Base-by-base conservation (phyloP, 2,888 invertebrate genomes). In the Micoletzkya japonica region DNA sequence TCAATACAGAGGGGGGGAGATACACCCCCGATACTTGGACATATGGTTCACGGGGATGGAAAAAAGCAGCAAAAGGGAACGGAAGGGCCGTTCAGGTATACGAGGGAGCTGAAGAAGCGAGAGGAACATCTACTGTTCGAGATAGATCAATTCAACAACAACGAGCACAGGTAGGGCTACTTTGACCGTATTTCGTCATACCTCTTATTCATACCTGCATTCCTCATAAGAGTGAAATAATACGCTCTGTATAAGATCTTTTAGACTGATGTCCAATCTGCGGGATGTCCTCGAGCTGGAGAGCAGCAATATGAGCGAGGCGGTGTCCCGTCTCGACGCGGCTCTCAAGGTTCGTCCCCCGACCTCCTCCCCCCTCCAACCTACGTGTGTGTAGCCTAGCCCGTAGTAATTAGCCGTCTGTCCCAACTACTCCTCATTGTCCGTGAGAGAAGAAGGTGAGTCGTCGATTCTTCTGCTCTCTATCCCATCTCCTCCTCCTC, bases 241-340 rank as follows among this genome's bases (percentile, higher is more conserved):
- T n/a, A n/a, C n/a, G n/a, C n/a, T n/a, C n/a, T 7, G 32, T 10
- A 36, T 20, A 37, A 3, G 2, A 6, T 1, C 3, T 49, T 34
- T 10, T 10, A 66, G 64, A 24, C 60, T 81, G 24, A 81, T 85
- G 82, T 91, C 91, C 70, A 91, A 92, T 77, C 89, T 95, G 66
- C 94, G 94, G 88, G 94, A 68, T 32, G 68, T 80, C 87, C 89
- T 97, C 81, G 95, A 95, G 86, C 90, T 92, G 86, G 97, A 98
- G 88, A 92, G 95, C 86, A 91, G 91, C 79, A 97, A 96, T 88
- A 94, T 97, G 84, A 91, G 92, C 85, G 94, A 95, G 86, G 97
- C 96, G 87, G 95, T 95, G 88, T 95, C 96, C 87, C 89, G 95
- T 85, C 93, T 94, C 63, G 95, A 96, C 87, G 94, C 81, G 20